Conservation (phyloP, 2,797 vertebrate genomes). For the Crenichthys baileyi region DNA sequence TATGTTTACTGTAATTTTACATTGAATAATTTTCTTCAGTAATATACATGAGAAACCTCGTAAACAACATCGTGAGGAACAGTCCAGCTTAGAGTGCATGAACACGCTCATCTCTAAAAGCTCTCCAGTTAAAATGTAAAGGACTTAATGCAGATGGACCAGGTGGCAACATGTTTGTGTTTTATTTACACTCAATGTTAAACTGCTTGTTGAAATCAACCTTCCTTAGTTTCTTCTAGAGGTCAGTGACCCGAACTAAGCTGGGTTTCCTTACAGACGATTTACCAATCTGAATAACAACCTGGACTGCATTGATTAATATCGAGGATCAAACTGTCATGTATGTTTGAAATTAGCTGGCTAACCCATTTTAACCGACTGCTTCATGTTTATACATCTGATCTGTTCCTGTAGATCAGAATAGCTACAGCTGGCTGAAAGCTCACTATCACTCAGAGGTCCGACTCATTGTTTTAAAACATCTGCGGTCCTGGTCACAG, state of each 20-base stretch:
- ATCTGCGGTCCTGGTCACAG: no score
- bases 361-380: neutral
- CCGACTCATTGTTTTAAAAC: no score
- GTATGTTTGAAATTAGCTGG: neutral
- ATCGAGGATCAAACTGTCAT: neutral
- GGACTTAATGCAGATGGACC: neutral
- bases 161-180: no score
- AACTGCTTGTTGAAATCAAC: no score
- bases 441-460: neutral
- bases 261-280: no score
- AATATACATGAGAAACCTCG: neutral
- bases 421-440: neutral
- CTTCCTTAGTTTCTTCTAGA: no score
- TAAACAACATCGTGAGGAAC: neutral
- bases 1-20: neutral
- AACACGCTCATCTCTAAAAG: neutral
- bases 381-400: neutral
- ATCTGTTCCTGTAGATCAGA: no score
- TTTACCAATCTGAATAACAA: neutral
- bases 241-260: no score
- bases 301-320: neutral
- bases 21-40: neutral
- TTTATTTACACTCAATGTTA: no score
- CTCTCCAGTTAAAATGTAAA: no score
- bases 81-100: neutral